Base-by-base conservation (phyloP, 1,140 invertebrate genomes). In the Bombus turneri region DNA sequence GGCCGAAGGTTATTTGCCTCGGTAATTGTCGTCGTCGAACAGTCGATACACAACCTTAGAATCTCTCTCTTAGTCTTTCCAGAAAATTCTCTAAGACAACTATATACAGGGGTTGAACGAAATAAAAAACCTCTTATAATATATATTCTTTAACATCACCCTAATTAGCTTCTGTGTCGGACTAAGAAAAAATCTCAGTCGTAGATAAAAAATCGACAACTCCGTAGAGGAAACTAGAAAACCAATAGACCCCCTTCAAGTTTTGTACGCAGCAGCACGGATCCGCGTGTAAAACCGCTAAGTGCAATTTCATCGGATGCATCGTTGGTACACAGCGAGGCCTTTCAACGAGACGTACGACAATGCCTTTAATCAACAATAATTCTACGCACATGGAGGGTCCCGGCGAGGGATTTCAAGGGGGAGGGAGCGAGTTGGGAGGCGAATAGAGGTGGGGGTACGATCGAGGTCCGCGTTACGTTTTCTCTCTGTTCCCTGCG, bases 361-460 rank as follows among this genome's bases (percentile, higher is more conserved):
- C 92, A 94, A 94, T 93, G 89, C 92, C 93, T 93, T 93, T 93
- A 93, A 94, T 94, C 93, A 93, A 93, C 92, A 93, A 94, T 94
- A 94, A 94, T 94, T 93, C 90, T 79, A 78, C 87, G 53, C 81
- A 74, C 87, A 53, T 74, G 82, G 69, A 77, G 87, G 71, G 80
- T 69, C 47, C 64, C 77, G 25, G 53, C 77, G 83, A 47, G 84
- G 78, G 77, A 74, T 81, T 76, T 79, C 78, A 71, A 66, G 47
- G 53, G 57, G 57, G 64, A 59, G 57, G 59, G 73, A 25, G 43
- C 10, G 39, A n/a, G 47, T 28, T 25, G 59, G 39, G 64, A 18
- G 66, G 81, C 15, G 75, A 43, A 68, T 28, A 69, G 37, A 18
- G 57, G 34, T n/a, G 28, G 71, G 43, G 22, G 18, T 71, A 78